Conservation (phyloP, 2,113 vertebrate species). For the Zosterops lateralis region DNA sequence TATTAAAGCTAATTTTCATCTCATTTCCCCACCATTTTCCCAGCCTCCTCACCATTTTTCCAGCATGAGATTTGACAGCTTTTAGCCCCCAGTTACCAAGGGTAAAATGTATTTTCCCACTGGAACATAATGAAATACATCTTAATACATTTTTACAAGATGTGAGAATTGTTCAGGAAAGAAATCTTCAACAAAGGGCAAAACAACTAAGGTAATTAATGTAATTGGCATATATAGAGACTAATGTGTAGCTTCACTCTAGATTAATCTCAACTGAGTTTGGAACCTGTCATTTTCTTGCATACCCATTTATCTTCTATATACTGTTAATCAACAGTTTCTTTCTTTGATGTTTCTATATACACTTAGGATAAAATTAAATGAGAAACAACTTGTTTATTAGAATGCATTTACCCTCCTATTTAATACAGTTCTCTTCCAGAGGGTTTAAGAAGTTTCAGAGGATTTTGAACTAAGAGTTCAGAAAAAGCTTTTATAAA, state of each 20-base stretch:
- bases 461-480: neutral
- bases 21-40: neutral
- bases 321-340: neutral
- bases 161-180: neutral
- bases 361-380: neutral
- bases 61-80: neutral
- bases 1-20: neutral
- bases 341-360: neutral
- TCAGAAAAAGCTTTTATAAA: neutral
- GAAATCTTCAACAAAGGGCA: neutral
- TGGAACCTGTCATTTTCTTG: neutral
- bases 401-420: neutral
- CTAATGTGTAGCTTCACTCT: neutral
- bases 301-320: neutral
- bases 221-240: neutral
- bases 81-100: neutral
- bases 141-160: neutral
- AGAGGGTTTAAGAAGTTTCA: neutral
- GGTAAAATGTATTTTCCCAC: neutral
- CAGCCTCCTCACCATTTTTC: neutral
- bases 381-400: neutral
- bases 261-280: neutral
- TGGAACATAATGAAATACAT: neutral
- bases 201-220: neutral
- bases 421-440: neutral